Conservation (phyloP, 2,888 invertebrate genomes). For the Drosophila hamatofila region DNA sequence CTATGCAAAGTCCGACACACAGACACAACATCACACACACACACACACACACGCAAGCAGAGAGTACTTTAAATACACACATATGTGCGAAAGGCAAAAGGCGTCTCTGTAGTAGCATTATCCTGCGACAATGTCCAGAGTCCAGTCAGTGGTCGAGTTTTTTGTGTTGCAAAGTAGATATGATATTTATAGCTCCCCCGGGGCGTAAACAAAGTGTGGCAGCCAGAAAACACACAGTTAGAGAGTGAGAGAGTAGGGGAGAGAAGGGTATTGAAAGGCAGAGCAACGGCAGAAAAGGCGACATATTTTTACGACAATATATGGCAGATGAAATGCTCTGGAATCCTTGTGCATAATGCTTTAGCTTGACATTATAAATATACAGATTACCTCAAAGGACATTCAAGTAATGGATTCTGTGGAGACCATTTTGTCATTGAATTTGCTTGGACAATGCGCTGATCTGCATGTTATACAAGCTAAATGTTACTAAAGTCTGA, state of each 20-base stretch:
- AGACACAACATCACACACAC: conserved; percentile 6
- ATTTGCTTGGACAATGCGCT: neutral
- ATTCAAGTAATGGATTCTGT: conserved; percentile 54
- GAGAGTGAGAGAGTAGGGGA: neutral
- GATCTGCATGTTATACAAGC: conserved; percentile 29
- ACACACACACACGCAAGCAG: neutral
- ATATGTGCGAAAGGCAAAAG: conserved; percentile 3
- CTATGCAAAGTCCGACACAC: conserved; percentile 31
- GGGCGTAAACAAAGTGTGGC: conserved; percentile 81
- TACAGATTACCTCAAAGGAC: conserved; percentile 74
- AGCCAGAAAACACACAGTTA: conserved; percentile 17
- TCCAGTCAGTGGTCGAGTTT: conserved; percentile 43
- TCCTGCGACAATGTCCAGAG: conserved; percentile 8
- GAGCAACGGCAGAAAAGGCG: conserved; percentile 38
- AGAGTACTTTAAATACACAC: conserved; percentile 24
- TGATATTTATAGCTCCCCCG: conserved; percentile 85
- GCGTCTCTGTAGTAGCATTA: conserved; percentile 4
- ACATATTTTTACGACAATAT: conserved; percentile 81
- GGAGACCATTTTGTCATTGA: neutral
- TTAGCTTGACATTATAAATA: conserved; percentile 74
- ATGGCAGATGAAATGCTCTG: conserved; percentile 60
- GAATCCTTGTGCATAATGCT: conserved; percentile 74
- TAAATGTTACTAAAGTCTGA: neutral
- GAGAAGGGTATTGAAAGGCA: neutral
- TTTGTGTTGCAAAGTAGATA: conserved; percentile 83